Evolutionary conservation across 2,797 vertebrate species (phyloP).

Genomic region (Anabas testudineus): DNA sequence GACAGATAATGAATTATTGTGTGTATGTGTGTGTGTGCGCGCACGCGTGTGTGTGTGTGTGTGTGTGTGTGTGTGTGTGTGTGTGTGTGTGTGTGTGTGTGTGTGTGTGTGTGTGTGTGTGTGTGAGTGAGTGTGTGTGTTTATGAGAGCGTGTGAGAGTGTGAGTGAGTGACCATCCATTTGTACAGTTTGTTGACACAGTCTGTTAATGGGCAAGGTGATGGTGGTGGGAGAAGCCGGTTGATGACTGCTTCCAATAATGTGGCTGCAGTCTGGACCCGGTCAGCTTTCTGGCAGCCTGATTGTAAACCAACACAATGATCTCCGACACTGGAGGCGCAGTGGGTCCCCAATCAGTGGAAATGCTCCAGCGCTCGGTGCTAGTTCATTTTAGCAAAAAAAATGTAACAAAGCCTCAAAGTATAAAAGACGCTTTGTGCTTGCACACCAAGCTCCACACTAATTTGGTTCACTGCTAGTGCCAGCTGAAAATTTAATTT

Average conservation of each 20-base stretch:
- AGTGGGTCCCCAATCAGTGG: conserved; percentile 15
- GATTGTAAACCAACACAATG: conserved; percentile 35
- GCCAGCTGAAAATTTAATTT: neutral
- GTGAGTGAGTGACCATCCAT: neutral
- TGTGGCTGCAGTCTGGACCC: conserved; percentile 7
- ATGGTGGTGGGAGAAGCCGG: conserved; percentile 6
- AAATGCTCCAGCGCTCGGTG: conserved; percentile 5
- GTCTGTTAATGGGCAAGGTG: conserved; percentile 1
- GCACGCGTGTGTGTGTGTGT: neutral
- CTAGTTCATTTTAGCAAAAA: conserved; percentile 21
- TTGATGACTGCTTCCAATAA: conserved; percentile 26
- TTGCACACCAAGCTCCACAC: neutral
- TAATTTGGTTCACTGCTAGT: conserved; percentile 6
- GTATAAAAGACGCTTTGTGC: conserved; percentile 28
- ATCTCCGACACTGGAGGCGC: conserved; percentile 20
- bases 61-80: too few relatives aligned
- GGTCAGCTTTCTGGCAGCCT: conserved; percentile 31
- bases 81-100: too few relatives aligned
- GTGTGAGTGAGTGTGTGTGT: too few relatives aligned
- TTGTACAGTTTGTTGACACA: conserved; percentile 16
- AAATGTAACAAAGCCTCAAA: conserved; percentile 12
- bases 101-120: neutral
- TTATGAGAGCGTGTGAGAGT: too few relatives aligned
- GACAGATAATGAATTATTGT: conserved; percentile 10
- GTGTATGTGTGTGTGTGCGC: neutral